Percentiles rank a stretch among this genome's conserved stretches.
Evolutionary conservation across 2,888 invertebrate genomes (phyloP).

Genomic region (Tinea trinotella): DNA sequence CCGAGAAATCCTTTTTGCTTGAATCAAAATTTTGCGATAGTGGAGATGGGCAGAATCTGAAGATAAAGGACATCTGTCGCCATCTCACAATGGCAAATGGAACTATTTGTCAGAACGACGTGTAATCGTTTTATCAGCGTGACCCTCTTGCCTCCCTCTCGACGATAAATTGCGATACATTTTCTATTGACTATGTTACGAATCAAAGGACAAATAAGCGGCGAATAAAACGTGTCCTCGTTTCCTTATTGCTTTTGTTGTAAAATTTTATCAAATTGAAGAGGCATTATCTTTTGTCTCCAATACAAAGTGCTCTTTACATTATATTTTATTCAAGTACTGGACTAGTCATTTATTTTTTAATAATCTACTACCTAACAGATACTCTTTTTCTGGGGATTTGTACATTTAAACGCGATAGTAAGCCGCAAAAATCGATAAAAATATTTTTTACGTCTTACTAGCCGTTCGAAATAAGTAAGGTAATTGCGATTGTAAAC

Average conservation of each 20-base stretch:
- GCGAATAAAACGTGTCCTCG: constrained; percentile 16
- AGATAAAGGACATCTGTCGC: constrained; percentile 34
- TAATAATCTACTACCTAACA: no score
- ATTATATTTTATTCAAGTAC: neutral
- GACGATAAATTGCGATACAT: constrained; percentile 36
- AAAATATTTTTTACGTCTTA: no score
- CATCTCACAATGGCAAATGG: constrained; percentile 35
- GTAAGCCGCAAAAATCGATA: no score
- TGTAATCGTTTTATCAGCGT: constrained; percentile 34
- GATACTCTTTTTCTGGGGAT: no score
- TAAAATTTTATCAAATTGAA: neutral
- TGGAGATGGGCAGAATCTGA: constrained; percentile 19
- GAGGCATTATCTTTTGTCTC: neutral
- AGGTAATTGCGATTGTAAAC: no score
- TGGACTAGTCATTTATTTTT: no score
- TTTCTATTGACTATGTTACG: constrained; percentile 24
- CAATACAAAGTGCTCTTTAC: neutral
- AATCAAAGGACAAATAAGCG: constrained; percentile 17
- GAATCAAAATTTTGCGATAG: constrained; percentile 10
- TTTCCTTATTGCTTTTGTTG: constrained; percentile 15
- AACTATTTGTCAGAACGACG: constrained; percentile 42
- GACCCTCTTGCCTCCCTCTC: constrained; percentile 19
- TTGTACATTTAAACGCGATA: no score
- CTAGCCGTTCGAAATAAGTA: no score
- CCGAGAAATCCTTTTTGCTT: constrained; percentile 13